A percentile compares a stretch with the other conserved stretches of the same genome.
Conservation (phyloP, 2,797 vertebrate genomes). For the Avahi laniger region DNA sequence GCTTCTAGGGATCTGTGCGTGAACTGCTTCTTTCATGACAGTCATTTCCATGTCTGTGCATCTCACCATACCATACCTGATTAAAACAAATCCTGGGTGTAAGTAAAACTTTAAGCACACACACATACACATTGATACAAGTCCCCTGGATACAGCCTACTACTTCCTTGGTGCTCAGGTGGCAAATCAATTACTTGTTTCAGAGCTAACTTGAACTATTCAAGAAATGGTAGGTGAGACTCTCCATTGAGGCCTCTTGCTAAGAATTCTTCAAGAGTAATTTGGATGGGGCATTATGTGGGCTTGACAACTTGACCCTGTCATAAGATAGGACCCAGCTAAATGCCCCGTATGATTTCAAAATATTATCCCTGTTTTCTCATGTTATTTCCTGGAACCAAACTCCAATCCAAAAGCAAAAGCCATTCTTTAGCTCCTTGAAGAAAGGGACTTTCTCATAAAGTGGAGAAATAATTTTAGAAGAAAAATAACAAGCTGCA, state of each 20-base stretch:
- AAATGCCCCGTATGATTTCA: background rate
- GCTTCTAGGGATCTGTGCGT: background rate
- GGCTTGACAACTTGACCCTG: background rate
- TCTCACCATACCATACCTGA: background rate
- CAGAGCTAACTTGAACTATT: background rate
- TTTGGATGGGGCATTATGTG: background rate
- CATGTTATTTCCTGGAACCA: background rate
- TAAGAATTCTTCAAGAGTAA: background rate
- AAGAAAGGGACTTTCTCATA: background rate
- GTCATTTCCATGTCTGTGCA: background rate
- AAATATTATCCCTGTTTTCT: background rate
- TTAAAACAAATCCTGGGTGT: background rate
- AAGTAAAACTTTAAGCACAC: background rate
- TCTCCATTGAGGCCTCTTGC: background rate
- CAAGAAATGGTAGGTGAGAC: background rate
- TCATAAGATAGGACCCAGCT: background rate
- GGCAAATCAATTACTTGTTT: background rate
- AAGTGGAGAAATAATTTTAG: constrained; percentile 40
- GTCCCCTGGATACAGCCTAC: background rate
- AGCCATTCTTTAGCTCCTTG: background rate
- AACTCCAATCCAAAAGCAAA: background rate
- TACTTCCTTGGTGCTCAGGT: background rate
- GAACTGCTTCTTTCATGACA: background rate
- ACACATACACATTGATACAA: background rate
- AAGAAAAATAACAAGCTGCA: constrained; percentile 5